Evolutionary conservation across 2,888 invertebrate species (phyloP).

Genomic region (Chaitophorus viminalis): DNA sequence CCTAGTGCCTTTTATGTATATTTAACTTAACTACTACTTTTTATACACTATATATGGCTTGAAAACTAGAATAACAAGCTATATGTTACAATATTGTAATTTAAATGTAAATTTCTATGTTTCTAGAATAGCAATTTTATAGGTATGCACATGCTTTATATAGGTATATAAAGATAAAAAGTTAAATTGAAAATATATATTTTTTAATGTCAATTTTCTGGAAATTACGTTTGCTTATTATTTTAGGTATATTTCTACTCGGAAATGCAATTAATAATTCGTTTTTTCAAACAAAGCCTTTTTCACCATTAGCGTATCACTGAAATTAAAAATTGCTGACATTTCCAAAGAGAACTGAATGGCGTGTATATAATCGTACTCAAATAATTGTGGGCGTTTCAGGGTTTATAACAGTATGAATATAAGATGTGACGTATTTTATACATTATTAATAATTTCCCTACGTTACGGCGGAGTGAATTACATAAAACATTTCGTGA

Average conservation of each 20-base stretch:
- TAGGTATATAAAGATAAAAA: not conserved
- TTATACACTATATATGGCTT: not conserved
- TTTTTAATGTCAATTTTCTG: not conserved
- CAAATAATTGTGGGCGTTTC: not conserved
- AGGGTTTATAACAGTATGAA: not conserved
- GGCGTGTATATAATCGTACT: slow-evolving; percentile 6
- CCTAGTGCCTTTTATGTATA: not conserved
- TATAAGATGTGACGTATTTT: slow-evolving; percentile 1
- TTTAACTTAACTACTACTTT: not conserved
- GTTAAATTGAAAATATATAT: not conserved
- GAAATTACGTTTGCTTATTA: not conserved
- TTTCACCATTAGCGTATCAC: not conserved
- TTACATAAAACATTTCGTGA: slow-evolving; percentile 44
- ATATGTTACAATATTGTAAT: not conserved
- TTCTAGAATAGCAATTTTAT: not conserved
- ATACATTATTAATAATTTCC: slow-evolving; percentile 31
- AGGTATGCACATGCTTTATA: too few species aligned
- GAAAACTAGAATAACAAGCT: not conserved
- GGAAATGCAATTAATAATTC: slow-evolving; percentile 14
- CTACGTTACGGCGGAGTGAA: not conserved
- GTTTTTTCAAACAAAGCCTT: not conserved
- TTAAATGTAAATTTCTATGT: slow-evolving; percentile 11
- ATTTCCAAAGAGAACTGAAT: slow-evolving; percentile 13
- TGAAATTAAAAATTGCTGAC: not conserved
- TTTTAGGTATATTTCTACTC: not conserved